Base-by-base conservation (phyloP, 2,888 invertebrate species). In the Coelinius sp. region DNA sequence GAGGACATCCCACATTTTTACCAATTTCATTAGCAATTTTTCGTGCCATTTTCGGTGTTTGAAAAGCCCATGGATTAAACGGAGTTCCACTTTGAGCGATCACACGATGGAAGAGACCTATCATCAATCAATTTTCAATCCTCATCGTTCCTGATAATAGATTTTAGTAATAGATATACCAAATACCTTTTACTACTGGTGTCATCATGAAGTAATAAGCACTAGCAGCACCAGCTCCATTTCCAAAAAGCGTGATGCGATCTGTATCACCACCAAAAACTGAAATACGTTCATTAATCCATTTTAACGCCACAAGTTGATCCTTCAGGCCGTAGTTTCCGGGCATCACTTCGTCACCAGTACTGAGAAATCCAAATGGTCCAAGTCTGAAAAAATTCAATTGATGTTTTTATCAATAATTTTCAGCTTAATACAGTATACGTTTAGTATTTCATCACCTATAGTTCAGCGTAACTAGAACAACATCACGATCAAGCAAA, bases 71-170 rank as follows among this genome's bases (percentile, higher is more conserved):
- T 0, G 92, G 91, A 75, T 91, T 91, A 44, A 93, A 88, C 0
- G 92, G 91, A 0, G 92, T 93, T 0, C 94, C 94, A 63, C 94
- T 94, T 82, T 94, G 92, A 0, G 94, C 92, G 73, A 95, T 94
- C 0, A 90, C 94, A 71, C 91, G 91, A 77, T 93, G 92, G 77
- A 94, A 93, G 10, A 94, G 83, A 70, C 92, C 94, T 93, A 81
- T 12, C 6, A 41, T 41, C 4, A 41, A 41, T 41, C 2, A 41
- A 41, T 41, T 41, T 41, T 8, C n/a, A n/a, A n/a, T n/a, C n/a
- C n/a, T n/a, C n/a, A n/a, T n/a, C n/a, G n/a, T n/a, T n/a, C n/a
- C n/a, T n/a, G n/a, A n/a, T n/a, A n/a, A n/a, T n/a, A n/a, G n/a
- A n/a, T n/a, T n/a, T n/a, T n/a, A n/a, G n/a, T n/a, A n/a, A n/a